Percentiles rank a stretch among this genome's conserved stretches.
These are phyloP conservation scores for Prinia subflava DNA, from an alignment of 2,113 vertebrate genomes.

Conservation along the genomic window DNA sequence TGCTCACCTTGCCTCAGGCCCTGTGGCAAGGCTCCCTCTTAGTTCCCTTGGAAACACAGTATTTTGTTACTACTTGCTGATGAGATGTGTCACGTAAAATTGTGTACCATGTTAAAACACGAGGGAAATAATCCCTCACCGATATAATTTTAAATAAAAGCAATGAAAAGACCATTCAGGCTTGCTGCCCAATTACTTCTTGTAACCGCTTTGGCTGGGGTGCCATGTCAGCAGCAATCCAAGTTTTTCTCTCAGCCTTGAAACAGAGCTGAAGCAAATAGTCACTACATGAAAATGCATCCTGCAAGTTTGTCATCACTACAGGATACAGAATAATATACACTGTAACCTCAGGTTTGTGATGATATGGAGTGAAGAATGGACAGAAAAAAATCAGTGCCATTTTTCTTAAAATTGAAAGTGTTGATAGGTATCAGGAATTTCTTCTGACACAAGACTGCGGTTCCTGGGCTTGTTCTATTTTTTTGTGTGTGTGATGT, in stretches of 20 bases:
- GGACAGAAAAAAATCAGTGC: not conserved
- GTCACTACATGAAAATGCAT: not conserved
- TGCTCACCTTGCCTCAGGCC: not conserved
- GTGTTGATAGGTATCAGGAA: not conserved
- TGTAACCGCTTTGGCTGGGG: not conserved
- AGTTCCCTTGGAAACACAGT: constrained; percentile 37
- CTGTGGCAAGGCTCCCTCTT: not conserved
- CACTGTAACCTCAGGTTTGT: not conserved
- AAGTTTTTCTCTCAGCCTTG: not conserved
- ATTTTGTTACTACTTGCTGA: not conserved
- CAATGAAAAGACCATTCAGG: not conserved
- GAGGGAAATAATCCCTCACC: not conserved
- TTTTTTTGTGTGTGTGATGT: not conserved
- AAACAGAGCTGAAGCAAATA: not conserved
- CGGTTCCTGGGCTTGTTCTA: not conserved
- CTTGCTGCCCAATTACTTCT: constrained; percentile 9
- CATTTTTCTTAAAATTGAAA: not conserved
- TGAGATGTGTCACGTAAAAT: not conserved
- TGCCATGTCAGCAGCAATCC: not conserved
- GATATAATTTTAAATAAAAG: constrained; percentile 11
- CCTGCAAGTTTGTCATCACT: not conserved
- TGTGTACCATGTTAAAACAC: not conserved
- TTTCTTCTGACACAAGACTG: not conserved
- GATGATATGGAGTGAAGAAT: not conserved
- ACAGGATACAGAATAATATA: not conserved